These are phyloP conservation scores for Leguminivora glycinivorella DNA, from an alignment of 1,140 invertebrate species.

Conservation along the genomic window DNA sequence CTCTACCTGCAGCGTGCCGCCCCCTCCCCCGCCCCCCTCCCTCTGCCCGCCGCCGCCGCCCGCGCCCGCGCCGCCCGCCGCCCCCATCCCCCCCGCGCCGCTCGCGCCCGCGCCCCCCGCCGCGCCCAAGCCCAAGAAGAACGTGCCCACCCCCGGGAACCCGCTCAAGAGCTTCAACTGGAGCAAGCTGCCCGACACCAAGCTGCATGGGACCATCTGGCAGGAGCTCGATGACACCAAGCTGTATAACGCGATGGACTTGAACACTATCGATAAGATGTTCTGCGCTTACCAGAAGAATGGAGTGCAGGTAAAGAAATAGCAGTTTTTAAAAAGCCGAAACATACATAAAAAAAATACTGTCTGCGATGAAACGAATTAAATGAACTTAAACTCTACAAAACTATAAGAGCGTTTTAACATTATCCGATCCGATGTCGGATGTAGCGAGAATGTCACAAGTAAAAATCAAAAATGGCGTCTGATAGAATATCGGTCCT, in stretches of 20 bases:
- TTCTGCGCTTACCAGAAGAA: slow-evolving; percentile 98
- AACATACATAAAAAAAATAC: too few relatives aligned
- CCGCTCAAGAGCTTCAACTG: slow-evolving; percentile 98
- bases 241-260: slow-evolving; percentile 93
- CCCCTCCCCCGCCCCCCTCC: slow-evolving; percentile 65
- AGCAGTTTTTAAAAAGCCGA: background rate
- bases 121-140: slow-evolving; percentile 82
- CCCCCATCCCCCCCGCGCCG: slow-evolving; percentile 73
- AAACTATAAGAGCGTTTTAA: too few relatives aligned
- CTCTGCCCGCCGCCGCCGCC: slow-evolving; percentile 79
- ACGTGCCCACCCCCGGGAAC: slow-evolving; percentile 93
- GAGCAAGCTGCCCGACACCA: slow-evolving; percentile 95
- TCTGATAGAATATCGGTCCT: too few relatives aligned
- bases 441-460: too few relatives aligned
- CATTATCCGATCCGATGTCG: too few relatives aligned
- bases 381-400: too few relatives aligned
- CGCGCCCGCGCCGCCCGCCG: slow-evolving; percentile 78
- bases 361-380: too few relatives aligned
- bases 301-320: slow-evolving; percentile 82
- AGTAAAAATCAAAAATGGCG: too few relatives aligned
- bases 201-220: slow-evolving; percentile 95
- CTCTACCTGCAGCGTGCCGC: slow-evolving; percentile 73
- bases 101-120: slow-evolving; percentile 78
- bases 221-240: slow-evolving; percentile 95
- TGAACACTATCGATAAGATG: slow-evolving; percentile 94